Conservation (phyloP, 2,888 invertebrate genomes). For the Epistrophe grossulariae region DNA sequence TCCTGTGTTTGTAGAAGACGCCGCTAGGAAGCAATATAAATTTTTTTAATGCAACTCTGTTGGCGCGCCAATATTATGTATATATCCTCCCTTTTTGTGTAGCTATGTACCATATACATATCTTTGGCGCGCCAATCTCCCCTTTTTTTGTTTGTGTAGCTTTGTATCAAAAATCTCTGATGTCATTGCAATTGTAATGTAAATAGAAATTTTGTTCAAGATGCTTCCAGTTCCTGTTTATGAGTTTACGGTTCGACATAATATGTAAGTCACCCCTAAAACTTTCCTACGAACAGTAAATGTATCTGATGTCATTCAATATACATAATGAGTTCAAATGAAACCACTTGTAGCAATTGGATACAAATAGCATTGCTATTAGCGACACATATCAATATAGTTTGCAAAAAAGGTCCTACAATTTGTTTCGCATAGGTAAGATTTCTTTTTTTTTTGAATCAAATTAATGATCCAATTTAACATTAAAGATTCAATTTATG, state of each 20-base stretch:
- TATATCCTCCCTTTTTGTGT: background rate
- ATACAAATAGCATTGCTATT: background rate
- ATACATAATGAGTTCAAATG: background rate
- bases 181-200: conserved; percentile 31
- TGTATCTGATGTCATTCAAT: conserved; percentile 40
- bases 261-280: background rate
- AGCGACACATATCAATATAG: too few relatives aligned
- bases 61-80: background rate
- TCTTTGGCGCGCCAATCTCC: background rate
- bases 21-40: background rate
- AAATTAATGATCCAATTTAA: too few relatives aligned
- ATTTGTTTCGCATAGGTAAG: too few relatives aligned
- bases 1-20: background rate
- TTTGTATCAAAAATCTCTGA: conserved; percentile 6
- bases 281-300: background rate
- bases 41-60: background rate
- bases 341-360: conserved; percentile 17
- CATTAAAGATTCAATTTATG: too few relatives aligned
- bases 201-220: conserved; percentile 6
- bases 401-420: too few relatives aligned
- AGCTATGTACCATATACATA: background rate
- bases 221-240: conserved; percentile 10
- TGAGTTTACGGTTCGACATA: background rate
- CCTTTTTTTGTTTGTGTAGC: background rate
- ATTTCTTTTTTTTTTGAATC: too few relatives aligned